Conservation (phyloP, 1,140 invertebrate genomes). For the Manduca sexta region DNA sequence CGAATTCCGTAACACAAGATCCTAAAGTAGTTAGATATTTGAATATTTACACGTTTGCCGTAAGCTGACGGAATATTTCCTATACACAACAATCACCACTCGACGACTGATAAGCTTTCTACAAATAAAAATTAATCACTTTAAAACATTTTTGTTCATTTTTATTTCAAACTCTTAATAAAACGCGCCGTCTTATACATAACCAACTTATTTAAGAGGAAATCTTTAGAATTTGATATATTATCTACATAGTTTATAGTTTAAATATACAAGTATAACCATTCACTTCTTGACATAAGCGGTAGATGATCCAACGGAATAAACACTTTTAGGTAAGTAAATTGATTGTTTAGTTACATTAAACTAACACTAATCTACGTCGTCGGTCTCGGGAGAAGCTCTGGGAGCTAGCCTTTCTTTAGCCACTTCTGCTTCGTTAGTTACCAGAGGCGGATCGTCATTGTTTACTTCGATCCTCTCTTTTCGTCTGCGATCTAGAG, state of each 20-base stretch:
- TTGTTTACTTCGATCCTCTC: conserved; percentile 13
- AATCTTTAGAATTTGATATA: too few species aligned
- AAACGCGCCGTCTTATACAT: too few species aligned
- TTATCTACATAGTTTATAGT: neutral
- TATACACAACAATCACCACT: conserved; percentile 42
- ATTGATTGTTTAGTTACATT: conserved; percentile 11
- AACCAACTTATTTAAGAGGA: too few species aligned
- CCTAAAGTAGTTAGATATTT: conserved; percentile 33
- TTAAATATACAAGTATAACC: neutral
- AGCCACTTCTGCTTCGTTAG: neutral
- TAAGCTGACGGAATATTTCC: conserved; percentile 36
- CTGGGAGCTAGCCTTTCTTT: conserved; percentile 30
- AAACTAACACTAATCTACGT: conserved; percentile 40
- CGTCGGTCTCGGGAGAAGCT: conserved; percentile 44
- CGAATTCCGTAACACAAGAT: conserved; percentile 42
- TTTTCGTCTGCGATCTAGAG: conserved; percentile 55
- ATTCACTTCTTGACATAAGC: conserved; percentile 17
- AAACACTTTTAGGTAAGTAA: conserved; percentile 13
- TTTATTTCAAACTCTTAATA: too few species aligned
- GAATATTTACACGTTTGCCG: conserved; percentile 55
- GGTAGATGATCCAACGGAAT: conserved; percentile 15
- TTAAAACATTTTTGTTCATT: neutral
- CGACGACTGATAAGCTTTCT: conserved; percentile 8
- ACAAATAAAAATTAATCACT: conserved; percentile 9
- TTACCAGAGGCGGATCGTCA: conserved; percentile 25